Percentiles rank a stretch among this genome's conserved stretches.
These are phyloP conservation scores for Drosophila paulistorum DNA, from an alignment of 1,140 invertebrate genomes.

Conservation along the genomic window DNA sequence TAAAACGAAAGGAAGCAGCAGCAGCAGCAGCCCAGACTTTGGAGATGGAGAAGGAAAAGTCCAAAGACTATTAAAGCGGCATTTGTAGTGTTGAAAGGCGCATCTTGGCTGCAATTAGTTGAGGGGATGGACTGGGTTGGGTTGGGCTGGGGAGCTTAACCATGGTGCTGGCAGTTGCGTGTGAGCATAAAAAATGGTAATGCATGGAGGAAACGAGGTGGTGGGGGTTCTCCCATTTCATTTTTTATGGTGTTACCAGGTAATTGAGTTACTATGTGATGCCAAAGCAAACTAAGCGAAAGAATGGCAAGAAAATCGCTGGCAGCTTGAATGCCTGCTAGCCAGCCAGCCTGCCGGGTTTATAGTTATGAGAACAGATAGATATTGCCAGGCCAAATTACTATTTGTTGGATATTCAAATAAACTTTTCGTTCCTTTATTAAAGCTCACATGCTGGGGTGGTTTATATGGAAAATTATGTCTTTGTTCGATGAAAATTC, in stretches of 20 bases:
- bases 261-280: conserved; percentile 36
- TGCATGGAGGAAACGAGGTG: conserved; percentile 22
- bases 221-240: too few species aligned
- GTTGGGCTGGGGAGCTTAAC: conserved; percentile 3
- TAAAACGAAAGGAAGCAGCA: conserved; percentile 15
- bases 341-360: not conserved
- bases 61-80: conserved; percentile 63
- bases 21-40: not conserved
- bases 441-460: not conserved
- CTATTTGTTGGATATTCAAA: conserved; percentile 5
- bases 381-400: not conserved
- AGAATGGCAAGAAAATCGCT: not conserved
- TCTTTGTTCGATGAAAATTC: not conserved
- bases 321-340: too few species aligned
- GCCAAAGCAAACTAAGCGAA: conserved; percentile 7
- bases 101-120: conserved; percentile 60
- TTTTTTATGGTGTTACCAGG: conserved; percentile 31
- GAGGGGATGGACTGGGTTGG: not conserved
- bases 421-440: conserved; percentile 2
- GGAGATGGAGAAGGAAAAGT: conserved; percentile 19
- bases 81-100: conserved; percentile 63
- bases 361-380: not conserved
- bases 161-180: conserved; percentile 21
- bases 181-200: conserved; percentile 61
- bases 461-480: not conserved